Conservation (phyloP, 2,797 vertebrate genomes). For the Natrix natrix region DNA sequence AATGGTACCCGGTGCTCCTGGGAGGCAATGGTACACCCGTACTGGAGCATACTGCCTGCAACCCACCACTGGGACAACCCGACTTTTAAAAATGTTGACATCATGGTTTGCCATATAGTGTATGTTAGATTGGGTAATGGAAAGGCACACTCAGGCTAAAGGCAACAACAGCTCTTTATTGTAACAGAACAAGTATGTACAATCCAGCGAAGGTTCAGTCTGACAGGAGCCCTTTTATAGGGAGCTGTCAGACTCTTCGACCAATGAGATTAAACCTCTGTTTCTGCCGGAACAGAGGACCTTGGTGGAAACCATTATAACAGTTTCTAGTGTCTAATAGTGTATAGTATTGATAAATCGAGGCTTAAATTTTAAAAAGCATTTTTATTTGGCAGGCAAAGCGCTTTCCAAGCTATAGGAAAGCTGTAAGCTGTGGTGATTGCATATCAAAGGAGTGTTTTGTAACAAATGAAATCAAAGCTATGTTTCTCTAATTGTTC, state of each 20-base stretch:
- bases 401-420: conserved; percentile 34
- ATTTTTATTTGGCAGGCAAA: conserved; percentile 39
- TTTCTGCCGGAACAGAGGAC: no score
- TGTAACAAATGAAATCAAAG: conserved; percentile 2
- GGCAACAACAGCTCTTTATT: no score
- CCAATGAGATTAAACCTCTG: no score
- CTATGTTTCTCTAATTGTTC: conserved; percentile 7
- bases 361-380: neutral
- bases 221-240: no score
- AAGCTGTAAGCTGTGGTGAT: conserved; percentile 24
- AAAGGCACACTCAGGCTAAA: no score
- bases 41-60: no score
- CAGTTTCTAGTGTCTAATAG: neutral
- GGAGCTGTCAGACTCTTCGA: no score
- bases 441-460: neutral
- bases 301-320: no score
- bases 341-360: conserved; percentile 29
- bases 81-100: neutral
- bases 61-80: neutral
- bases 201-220: no score
- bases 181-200: no score
- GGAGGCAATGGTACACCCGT: no score
- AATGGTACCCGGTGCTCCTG: no score
- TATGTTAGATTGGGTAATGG: neutral
- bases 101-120: conserved; percentile 14